Percentiles rank a stretch among this genome's conserved stretches.
Conservation (phyloP, 2,888 invertebrate species). For the Athripsodes cinereus region DNA sequence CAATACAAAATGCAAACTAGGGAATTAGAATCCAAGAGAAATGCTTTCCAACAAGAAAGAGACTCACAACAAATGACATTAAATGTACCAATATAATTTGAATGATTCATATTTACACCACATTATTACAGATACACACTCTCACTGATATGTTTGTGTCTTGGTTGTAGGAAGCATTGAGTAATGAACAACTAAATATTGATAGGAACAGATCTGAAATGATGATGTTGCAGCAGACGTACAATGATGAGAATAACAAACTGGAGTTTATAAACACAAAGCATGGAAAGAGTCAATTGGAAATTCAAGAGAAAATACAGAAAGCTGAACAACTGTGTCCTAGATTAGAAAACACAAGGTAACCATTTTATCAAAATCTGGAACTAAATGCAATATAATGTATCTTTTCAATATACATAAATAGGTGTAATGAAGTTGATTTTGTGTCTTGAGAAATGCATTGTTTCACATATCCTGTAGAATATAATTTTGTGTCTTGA, state of each 20-base stretch:
- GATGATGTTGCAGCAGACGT: constrained; percentile 33
- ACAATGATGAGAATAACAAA: constrained; percentile 41
- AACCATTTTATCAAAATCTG: constrained; percentile 5
- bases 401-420: no score
- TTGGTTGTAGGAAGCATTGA: constrained; percentile 41
- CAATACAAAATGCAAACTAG: constrained; percentile 6
- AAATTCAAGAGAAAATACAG: constrained; percentile 34
- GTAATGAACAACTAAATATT: constrained; percentile 41
- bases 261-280: constrained; percentile 38
- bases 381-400: no score
- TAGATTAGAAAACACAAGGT: constrained; percentile 48
- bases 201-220: constrained; percentile 38
- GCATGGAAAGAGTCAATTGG: constrained; percentile 36
- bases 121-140: no score
- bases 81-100: constrained; percentile 15
- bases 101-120: background rate
- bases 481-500: no score
- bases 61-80: constrained; percentile 13
- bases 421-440: no score
- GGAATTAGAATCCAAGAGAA: constrained; percentile 7
- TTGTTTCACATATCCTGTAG: no score
- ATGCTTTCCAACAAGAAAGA: constrained; percentile 9
- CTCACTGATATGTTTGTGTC: constrained; percentile 7
- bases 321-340: constrained; percentile 45
- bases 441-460: no score